phyloP scores from a whole-genome alignment of 2,888 invertebrate genomes.

The Eremobia ochroleuca region DNA sequence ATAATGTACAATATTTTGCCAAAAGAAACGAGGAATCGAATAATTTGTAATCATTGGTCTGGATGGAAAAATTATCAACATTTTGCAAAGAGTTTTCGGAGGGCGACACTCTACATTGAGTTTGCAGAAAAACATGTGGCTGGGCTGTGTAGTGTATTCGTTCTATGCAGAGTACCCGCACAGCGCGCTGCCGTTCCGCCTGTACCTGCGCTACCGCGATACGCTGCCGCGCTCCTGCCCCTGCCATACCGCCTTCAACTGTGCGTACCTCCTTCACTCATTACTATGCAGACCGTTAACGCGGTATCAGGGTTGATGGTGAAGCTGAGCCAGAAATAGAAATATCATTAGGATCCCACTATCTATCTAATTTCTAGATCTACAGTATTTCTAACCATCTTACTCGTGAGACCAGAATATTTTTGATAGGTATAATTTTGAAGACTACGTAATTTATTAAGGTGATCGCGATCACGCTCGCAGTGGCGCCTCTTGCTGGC shows the following conservation, averaged over 20 bases:
- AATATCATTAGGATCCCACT: not conserved
- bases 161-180: constrained; percentile 70
- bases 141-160: not conserved
- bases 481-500: not conserved
- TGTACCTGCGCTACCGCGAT: constrained; percentile 79
- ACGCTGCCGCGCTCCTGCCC: constrained; percentile 67
- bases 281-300: not conserved
- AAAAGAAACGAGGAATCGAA: not conserved
- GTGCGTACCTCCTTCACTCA: constrained; percentile 51
- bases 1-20: too few species aligned
- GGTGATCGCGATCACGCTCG: not conserved
- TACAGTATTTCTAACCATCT: not conserved
- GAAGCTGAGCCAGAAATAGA: not conserved
- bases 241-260: constrained; percentile 61
- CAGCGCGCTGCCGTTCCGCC: constrained; percentile 78
- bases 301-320: not conserved
- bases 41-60: not conserved
- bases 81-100: not conserved
- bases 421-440: not conserved
- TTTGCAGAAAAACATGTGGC: not conserved
- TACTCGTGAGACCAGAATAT: not conserved
- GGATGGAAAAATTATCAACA: too few species aligned
- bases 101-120: not conserved
- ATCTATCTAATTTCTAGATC: not conserved
- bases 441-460: not conserved